phyloP scores from a whole-genome alignment of 2,888 invertebrate genomes.

The Nephrotoma guestfalica region DNA sequence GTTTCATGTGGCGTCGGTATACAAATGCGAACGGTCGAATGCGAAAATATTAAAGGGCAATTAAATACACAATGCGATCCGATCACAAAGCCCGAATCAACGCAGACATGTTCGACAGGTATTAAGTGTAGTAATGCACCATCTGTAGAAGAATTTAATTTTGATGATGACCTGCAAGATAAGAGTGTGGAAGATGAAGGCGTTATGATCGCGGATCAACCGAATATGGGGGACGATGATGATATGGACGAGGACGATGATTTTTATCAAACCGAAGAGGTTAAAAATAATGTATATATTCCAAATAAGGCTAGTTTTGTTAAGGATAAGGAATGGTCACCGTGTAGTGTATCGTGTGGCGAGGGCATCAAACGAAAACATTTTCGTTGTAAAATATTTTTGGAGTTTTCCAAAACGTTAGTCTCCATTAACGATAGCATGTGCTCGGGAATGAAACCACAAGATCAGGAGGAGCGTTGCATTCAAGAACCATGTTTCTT shows the following conservation, averaged over 20 bases:
- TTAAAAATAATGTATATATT: neutral
- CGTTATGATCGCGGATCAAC: neutral
- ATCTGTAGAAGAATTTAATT: slow-evolving; percentile 17
- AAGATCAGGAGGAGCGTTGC: slow-evolving; percentile 68
- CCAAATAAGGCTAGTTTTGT: slow-evolving; percentile 51
- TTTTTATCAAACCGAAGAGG: neutral
- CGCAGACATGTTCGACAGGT: slow-evolving; percentile 59
- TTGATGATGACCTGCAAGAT: neutral
- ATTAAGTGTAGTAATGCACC: slow-evolving; percentile 42
- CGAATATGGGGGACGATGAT: neutral
- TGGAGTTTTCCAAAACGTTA: slow-evolving; percentile 80
- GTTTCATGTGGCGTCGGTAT: slow-evolving; percentile 80
- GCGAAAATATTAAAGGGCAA: slow-evolving; percentile 45
- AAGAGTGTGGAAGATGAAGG: neutral
- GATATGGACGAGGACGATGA: neutral
- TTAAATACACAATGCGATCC: slow-evolving; percentile 49
- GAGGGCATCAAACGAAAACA: slow-evolving; percentile 73
- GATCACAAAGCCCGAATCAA: slow-evolving; percentile 48
- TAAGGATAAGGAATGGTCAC: slow-evolving; percentile 76
- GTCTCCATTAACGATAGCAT: slow-evolving; percentile 77
- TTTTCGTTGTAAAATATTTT: slow-evolving; percentile 88
- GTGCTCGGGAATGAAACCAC: slow-evolving; percentile 74
- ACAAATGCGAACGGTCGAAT: slow-evolving; percentile 69
- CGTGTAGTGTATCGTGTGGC: slow-evolving; percentile 85
- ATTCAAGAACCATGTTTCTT: slow-evolving; percentile 60